Base-by-base conservation (phyloP, 2,797 vertebrate species). In the Synaphobranchus kaupii region DNA sequence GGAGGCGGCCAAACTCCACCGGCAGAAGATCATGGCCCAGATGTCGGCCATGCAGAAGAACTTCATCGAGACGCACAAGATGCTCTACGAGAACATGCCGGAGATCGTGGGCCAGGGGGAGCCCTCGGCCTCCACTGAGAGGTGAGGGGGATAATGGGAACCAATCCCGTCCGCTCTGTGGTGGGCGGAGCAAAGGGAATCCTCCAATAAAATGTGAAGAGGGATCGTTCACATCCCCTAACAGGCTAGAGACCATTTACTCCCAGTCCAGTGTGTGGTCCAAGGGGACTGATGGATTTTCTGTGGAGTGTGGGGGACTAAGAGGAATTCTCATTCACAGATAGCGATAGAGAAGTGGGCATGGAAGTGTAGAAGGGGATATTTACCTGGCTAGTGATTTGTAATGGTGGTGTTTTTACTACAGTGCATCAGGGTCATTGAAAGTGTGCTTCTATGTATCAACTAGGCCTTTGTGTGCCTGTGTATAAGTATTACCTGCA, bases 21-120 rank as follows among this genome's bases (percentile, higher is more conserved):
- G 99, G 3, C 98, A 99, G 94, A 99, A 99, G 94, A 98, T 99
- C 84, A 99, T 99, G 99, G 99, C 98, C 86, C 99, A 99, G 92
- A 99, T 99, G 98, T 99, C 98, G 66, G 97, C 97, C n/a, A 96
- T 99, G 95, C 99, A 99, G 95, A 99, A 96, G 91, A 99, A 98
- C 93, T 99, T 99, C 90, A 99, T 99, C 28, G 99, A 99, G 95
- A 98, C 97, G 71, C 97, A 99, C 93, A 99, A 98, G 90, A 96
- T 98, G 90, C 95, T 99, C 8, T 99, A 99, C 80, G 98, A 99
- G 89, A 98, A 96, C 90, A 96, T 98, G 78, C 94, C 96, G 84
- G 98, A 99, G 90, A 96, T 94, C 0, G 89, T 93, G 17, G 91
- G 89, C 17, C 97, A 96, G 17, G 97, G 95, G 87, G 97, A 97